These are phyloP conservation scores for Cyrtonyx montezumae DNA, from an alignment of 2,113 vertebrate genomes.

Conservation along the genomic window DNA sequence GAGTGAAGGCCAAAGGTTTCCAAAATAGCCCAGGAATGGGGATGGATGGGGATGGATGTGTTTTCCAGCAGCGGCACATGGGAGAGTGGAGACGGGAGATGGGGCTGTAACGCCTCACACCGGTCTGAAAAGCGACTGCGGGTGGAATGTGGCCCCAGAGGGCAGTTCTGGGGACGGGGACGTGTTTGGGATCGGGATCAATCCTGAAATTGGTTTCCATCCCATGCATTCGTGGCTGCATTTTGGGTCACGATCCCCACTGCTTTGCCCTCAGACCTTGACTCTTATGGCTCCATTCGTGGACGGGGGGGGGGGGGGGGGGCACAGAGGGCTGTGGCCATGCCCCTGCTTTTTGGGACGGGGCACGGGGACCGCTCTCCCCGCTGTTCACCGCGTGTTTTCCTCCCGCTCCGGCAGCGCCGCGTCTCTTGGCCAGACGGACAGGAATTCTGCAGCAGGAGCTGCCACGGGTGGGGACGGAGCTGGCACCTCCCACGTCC, in stretches of 20 bases:
- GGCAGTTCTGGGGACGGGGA: not conserved
- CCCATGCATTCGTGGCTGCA: not conserved
- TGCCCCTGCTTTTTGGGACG: fast-evolving
- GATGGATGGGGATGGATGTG: not conserved
- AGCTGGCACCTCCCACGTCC: not conserved
- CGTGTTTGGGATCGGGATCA: not conserved
- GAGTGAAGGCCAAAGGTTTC: not conserved
- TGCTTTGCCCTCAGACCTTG: fast-evolving
- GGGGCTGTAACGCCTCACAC: not conserved
- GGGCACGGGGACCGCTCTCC: not conserved
- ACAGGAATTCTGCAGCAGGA: conserved; percentile 21
- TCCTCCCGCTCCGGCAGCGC: not conserved
- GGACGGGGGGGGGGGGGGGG: fast-evolving
- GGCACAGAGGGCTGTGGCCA: fast-evolving
- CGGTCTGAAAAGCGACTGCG: not conserved
- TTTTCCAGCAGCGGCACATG: not conserved
- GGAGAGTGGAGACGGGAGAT: not conserved
- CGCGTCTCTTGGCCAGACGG: conserved; percentile 34
- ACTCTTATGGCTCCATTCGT: fast-evolving
- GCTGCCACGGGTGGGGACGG: not conserved
- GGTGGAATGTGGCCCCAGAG: not conserved
- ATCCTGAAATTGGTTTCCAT: not conserved
- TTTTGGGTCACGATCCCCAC: not conserved
- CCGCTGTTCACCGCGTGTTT: not conserved
- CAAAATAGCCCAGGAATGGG: conserved; percentile 5